A percentile compares a stretch with the other conserved stretches of the same genome.
These are phyloP conservation scores for Plutomurus gul DNA, from an alignment of 1,140 invertebrate genomes.

Conservation along the genomic window DNA sequence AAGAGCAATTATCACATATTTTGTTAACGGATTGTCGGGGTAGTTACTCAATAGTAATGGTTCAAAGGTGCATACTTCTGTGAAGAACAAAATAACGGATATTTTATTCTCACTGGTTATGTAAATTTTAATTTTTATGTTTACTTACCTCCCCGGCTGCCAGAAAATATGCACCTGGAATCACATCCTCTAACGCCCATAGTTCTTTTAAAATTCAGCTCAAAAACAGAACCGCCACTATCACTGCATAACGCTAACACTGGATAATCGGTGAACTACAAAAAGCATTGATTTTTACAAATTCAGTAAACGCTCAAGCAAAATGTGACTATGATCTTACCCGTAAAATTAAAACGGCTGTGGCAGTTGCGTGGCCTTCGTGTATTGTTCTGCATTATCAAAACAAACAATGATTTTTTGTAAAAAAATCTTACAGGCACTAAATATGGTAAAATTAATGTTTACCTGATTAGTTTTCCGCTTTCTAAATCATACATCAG, in stretches of 20 bases:
- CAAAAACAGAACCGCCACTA: constrained; percentile 96
- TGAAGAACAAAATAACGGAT: no score
- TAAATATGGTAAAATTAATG: not conserved
- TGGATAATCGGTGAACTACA: constrained; percentile 74
- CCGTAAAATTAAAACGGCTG: constrained; percentile 64
- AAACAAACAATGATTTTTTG: not conserved
- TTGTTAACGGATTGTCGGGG: constrained; percentile 71
- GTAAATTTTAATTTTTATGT: no score
- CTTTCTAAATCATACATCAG: constrained; percentile 78
- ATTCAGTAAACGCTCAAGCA: not conserved
- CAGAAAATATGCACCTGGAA: constrained; percentile 88
- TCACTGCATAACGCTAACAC: constrained; percentile 84
- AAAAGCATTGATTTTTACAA: constrained; percentile 21
- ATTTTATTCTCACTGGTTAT: no score
- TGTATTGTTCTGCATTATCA: constrained; percentile 57
- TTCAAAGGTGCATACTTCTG: constrained; percentile 90
- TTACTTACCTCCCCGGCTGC: constrained; percentile 60
- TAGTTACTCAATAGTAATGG: constrained; percentile 73
- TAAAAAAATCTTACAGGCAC: not conserved
- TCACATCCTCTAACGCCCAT: constrained; percentile 86
- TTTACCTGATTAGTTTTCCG: constrained; percentile 59
- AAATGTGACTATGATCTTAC: constrained; percentile 53
- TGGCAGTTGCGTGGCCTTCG: constrained; percentile 64
- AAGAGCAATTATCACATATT: constrained; percentile 83
- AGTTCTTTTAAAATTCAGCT: constrained; percentile 85